Evolutionary conservation across 1,140 invertebrate genomes (phyloP), one percentile per base, ranked within the genome.

Genomic region (Drosophila nasuta): DNA sequence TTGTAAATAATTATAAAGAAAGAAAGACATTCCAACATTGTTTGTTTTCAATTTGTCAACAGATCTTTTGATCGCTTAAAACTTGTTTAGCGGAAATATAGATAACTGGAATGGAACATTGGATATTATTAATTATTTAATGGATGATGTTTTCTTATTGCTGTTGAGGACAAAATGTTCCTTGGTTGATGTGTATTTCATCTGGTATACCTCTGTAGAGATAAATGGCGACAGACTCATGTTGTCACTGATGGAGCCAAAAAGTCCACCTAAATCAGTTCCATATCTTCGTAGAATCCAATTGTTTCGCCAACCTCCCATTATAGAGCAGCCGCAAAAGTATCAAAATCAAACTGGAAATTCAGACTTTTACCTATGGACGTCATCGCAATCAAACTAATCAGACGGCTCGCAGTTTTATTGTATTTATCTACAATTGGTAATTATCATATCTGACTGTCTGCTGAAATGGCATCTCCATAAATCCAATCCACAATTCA

Each of bases 91-190:
- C 10, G 10, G 35, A 38, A 38, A 38, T 38, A 38, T 38, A 38
- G 7, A 38, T 10, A 10, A 38, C 35, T 25, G 20, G 20, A 25
- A 25, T 25, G 20, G 3, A 38, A 6, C 30, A 33, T 33, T 7
- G 30, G 30, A 33, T 33, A 5, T 33, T 33, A 33, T 25, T 4
- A 25, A 25, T 25, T 25, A 3, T 25, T 25, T 25, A 25, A 4
- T 25, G 96, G 96, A 88, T 97, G 97, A 85, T 97, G 97, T 3
- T 25, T 25, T 25, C 0, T 25, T 25, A 25, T 25, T 25, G 20
- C 20, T 3, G 20, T 25, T 4, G 20, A 25, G 20, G 3, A 20
- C 20, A 20, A 20, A 20, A 20, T 20, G 3, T 25, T 25, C 20
- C 20, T 25, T 25, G 20, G 20, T 25, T 25, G 0, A 25, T 25